Base-by-base conservation (phyloP, 1,140 invertebrate genomes). In the Cephus cinctus region DNA sequence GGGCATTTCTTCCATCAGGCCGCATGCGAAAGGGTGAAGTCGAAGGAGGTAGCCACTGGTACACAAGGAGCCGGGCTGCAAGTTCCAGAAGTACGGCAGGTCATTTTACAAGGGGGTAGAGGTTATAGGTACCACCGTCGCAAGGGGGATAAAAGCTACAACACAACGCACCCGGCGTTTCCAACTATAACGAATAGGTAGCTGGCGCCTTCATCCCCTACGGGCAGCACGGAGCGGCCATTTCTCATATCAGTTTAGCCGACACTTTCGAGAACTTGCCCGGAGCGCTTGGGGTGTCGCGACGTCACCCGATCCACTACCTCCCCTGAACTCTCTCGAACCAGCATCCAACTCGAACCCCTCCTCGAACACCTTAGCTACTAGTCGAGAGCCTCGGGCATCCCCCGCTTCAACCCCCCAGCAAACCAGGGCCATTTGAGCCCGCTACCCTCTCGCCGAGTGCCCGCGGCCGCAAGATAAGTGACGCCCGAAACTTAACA, bases 231-330 rank as follows among this genome's bases (percentile, higher is more conserved):
- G 74, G 61, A 73, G 58, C 58, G 62, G 50, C 71, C 70, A 67
- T 75, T 74, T 74, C 72, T 76, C 72, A 75, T 75, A 74, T 73
- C 70, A 74, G 72, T 74, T 71, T 67, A 65, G 68, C 60, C 63
- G 72, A 75, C 72, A 76, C 72, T 71, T 71, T 71, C 53, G 69
- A 71, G 67, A 75, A 75, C 59, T 75, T 73, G 61, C 52, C 50
- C 54, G 54, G 54, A 58, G 59, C 57, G 63, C 66, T 63, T 56
- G 54, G 54, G 60, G 65, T 59, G 54, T 66, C 63, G 61, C 57
- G 57, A 66, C 61, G 65, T 69, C 71, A 71, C 62, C 65, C 68
- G 59, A 67, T 62, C n/a, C n/a, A n/a, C n/a, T n/a, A 57, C 62
- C 59, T 66, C 59, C 51, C 46, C 45, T 45, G 12, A 16, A 47